Conservation (phyloP, 1,140 invertebrate genomes). For the Drosophila persimilis region DNA sequence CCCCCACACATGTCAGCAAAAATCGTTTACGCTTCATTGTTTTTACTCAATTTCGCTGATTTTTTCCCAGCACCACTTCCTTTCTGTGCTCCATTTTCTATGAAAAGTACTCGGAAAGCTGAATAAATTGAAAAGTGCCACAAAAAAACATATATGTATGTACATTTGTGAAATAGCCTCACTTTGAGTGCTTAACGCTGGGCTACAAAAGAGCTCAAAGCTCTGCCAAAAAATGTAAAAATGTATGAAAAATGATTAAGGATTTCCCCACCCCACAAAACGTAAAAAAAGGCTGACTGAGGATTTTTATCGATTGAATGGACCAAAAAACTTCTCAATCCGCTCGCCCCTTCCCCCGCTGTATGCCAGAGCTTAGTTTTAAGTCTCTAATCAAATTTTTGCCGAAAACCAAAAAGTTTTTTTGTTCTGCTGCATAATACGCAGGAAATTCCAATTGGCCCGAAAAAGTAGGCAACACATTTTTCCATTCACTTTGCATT, state of each 20-base stretch:
- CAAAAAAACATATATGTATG: slow-evolving; percentile 4
- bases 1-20: slow-evolving; percentile 71
- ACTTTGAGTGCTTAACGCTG: slow-evolving; percentile 55
- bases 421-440: slow-evolving; percentile 27
- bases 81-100: slow-evolving; percentile 24
- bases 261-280: neutral
- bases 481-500: slow-evolving; percentile 47
- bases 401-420: slow-evolving; percentile 42
- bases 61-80: slow-evolving; percentile 40
- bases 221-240: slow-evolving; percentile 15
- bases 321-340: slow-evolving; percentile 24
- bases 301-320: slow-evolving; percentile 55
- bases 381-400: slow-evolving; percentile 72
- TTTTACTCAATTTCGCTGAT: slow-evolving; percentile 77
- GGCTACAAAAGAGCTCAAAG: slow-evolving; percentile 41
- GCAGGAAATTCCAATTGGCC: slow-evolving; percentile 27
- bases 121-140: slow-evolving; percentile 63
- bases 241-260: slow-evolving; percentile 59
- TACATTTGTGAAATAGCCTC: slow-evolving; percentile 48
- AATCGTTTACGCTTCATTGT: slow-evolving; percentile 80
- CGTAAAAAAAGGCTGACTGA: slow-evolving; percentile 37
- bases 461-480: slow-evolving; percentile 25
- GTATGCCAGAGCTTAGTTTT: slow-evolving; percentile 49
- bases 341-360: too few relatives aligned
- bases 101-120: slow-evolving; percentile 33